Evolutionary conservation across 2,113 vertebrate genomes (phyloP).

Genomic region (Anguilla japonica): DNA sequence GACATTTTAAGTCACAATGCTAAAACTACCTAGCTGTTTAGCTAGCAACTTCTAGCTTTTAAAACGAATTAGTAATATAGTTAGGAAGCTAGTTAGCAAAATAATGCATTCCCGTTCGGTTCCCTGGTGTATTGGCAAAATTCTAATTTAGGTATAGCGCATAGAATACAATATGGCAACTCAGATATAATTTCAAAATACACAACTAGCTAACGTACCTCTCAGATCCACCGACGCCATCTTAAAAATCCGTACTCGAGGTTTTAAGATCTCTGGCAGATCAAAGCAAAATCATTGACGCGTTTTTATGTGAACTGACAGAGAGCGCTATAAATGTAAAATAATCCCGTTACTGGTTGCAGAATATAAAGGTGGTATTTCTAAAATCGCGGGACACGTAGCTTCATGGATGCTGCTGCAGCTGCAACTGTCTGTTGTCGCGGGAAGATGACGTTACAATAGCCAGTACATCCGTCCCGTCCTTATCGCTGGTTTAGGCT

Average conservation of each 20-base stretch:
- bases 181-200: neutral
- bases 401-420: neutral
- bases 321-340: neutral
- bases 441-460: conserved; percentile 18
- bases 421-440: neutral
- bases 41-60: neutral
- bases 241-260: conserved; percentile 38
- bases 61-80: neutral
- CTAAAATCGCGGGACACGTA: neutral
- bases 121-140: no score
- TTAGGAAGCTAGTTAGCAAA: neutral
- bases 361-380: neutral
- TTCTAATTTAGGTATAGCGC: no score
- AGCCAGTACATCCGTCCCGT: neutral
- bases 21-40: neutral
- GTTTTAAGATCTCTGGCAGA: neutral
- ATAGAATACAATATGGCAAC: neutral
- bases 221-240: conserved; percentile 71
- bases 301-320: neutral
- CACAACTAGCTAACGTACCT: conserved; percentile 46
- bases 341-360: neutral
- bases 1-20: neutral
- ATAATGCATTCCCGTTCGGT: no score
- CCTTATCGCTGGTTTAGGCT: neutral
- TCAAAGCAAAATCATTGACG: neutral